phyloP scores from a whole-genome alignment of 2,113 vertebrate species.

The Neotragus moschatus region DNA sequence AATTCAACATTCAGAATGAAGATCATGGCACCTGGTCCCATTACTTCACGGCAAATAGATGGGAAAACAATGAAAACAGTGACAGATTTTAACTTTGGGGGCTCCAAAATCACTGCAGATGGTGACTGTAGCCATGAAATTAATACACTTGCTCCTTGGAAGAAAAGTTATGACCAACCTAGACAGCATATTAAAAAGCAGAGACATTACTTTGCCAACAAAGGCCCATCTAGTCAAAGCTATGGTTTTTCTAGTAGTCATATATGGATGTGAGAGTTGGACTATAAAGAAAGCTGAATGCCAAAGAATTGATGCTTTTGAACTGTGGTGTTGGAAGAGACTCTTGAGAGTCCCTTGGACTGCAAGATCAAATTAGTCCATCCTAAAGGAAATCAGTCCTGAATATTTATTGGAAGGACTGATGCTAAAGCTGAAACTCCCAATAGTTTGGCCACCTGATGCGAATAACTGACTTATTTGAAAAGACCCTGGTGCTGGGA shows the following conservation, averaged over 20 bases:
- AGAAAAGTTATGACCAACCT: background rate
- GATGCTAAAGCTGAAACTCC: background rate
- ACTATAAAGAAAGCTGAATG: background rate
- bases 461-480: background rate
- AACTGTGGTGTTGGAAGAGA: background rate
- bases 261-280: background rate
- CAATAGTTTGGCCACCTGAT: background rate
- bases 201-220: background rate
- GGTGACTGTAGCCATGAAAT: background rate
- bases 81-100: background rate
- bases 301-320: background rate
- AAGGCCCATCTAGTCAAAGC: background rate
- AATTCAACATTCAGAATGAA: background rate
- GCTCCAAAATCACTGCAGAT: background rate
- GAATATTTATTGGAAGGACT: background rate
- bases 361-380: background rate
- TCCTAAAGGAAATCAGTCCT: background rate
- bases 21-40: background rate
- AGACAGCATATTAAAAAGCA: background rate
- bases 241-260: background rate
- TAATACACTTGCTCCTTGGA: background rate
- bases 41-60: background rate
- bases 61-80: background rate
- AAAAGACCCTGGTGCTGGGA: background rate
- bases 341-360: background rate